Base-by-base conservation (phyloP, 2,113 vertebrate genomes). In the Cyphomyrus plagiostoma region DNA sequence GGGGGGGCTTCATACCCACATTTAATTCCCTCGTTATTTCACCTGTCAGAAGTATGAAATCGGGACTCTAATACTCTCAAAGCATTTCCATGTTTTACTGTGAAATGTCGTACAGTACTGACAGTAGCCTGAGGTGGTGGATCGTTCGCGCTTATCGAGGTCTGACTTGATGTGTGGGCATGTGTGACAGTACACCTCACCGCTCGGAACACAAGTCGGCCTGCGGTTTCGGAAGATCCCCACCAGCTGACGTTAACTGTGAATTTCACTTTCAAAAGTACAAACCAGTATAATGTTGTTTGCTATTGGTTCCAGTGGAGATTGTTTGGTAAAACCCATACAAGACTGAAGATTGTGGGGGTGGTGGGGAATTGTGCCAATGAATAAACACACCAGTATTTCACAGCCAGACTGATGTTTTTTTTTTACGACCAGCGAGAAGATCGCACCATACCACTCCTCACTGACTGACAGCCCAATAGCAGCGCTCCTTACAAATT, bases 301-400 rank as follows among this genome's bases (percentile, higher is more conserved):
- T 90, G 87, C 90, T 89, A 52, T 88, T 91, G 74, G 91, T 93
- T 93, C 95, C 92, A 91, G 94, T 94, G 48, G 93, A 93, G 93
- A 96, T 93, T 95, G 93, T 95, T n/a, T 93, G 93, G 95, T 94
- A 95, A 93, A 94, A 94, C 91, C 94, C 95, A 94, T 93, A 89
- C 88, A 92, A 95, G 93, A 95, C 26, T 53, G 30, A 95, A 96
- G 95, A 96, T 95, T 96, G 96, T 96, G 30, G 50, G 3, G n/a
- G 58, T 10, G 70, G 46, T 10, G 39, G 13, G 26, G 96, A 95
- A 95, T 95, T 95, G 96, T 96, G 96, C 96, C 96, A 96, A 96
- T 93, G 95, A 96, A 95, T 96, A 96, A 96, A 96, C 93, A 77
- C 88, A 96, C 94, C 95, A 96, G 96, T 96, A 96, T 96, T 96